phyloP scores from a whole-genome alignment of 2,113 vertebrate species.

The Nipponia nippon region DNA sequence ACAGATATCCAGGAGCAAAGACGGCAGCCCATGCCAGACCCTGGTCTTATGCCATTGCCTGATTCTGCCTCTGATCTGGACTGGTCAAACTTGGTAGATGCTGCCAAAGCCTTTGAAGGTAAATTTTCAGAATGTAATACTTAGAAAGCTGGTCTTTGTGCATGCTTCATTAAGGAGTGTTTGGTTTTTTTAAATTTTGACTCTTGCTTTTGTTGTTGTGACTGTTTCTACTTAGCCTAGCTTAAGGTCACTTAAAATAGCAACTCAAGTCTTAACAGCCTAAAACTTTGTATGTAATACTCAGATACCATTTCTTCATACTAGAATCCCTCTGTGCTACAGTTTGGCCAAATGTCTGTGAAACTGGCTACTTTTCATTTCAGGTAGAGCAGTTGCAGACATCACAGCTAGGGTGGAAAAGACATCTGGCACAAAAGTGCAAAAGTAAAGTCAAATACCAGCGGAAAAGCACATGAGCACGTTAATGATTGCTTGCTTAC shows the following conservation, averaged over 20 bases:
- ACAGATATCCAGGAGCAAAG: slow-evolving; percentile 85
- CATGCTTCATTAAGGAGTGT: neutral
- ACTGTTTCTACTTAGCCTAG: neutral
- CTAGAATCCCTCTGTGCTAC: neutral
- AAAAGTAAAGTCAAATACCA: neutral
- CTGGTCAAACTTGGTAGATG: slow-evolving; percentile 94
- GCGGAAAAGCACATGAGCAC: neutral
- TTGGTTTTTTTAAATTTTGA: neutral
- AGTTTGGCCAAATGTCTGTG: neutral
- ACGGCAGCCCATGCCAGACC: slow-evolving; percentile 85
- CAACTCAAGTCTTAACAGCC: neutral
- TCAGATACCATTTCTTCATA: neutral
- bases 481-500: neutral
- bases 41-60: slow-evolving; percentile 90
- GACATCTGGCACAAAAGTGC: neutral
- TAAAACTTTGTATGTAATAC: neutral
- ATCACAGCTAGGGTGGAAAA: neutral
- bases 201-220: neutral
- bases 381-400: neutral
- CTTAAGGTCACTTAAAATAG: neutral
- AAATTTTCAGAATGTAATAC: neutral
- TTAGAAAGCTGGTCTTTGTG: neutral
- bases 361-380: neutral
- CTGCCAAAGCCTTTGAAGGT: slow-evolving; percentile 96
- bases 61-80: slow-evolving; percentile 88